Conservation (phyloP, 2,888 invertebrate genomes). For the Lepidonotus clava region DNA sequence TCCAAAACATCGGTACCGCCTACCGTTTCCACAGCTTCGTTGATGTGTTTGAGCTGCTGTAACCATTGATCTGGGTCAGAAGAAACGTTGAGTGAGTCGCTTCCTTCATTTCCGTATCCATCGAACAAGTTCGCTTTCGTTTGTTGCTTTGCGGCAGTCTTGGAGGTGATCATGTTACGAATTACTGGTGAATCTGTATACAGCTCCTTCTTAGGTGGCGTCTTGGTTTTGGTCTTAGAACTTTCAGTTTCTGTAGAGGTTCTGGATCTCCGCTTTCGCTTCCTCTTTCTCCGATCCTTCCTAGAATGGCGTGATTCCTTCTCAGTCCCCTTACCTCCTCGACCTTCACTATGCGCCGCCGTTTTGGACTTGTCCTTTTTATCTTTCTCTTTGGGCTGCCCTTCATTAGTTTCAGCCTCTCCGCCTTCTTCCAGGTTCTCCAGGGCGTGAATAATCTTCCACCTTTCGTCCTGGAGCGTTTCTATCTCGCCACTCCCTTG, state of each 20-base stretch:
- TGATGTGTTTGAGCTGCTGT: not conserved
- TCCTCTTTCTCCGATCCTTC: not conserved
- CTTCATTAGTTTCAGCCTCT: not conserved
- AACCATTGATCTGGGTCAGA: slow-evolving; percentile 15
- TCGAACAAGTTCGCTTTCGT: not conserved
- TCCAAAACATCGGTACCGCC: not conserved
- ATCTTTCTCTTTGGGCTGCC: not conserved
- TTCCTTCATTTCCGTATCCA: not conserved
- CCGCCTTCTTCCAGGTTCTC: not conserved
- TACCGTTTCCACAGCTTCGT: not conserved
- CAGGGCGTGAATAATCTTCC: slow-evolving; percentile 22
- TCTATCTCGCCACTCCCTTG: not conserved
- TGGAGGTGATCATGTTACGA: not conserved
- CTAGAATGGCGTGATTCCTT: not conserved
- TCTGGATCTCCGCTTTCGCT: not conserved
- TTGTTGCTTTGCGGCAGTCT: not conserved
- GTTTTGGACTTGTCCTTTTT: not conserved
- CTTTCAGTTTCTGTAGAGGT: not conserved
- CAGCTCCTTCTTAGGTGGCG: not conserved
- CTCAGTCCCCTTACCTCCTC: not conserved
- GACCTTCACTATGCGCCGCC: not conserved
- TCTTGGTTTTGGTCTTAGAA: not conserved
- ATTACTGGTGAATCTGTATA: slow-evolving; percentile 20
- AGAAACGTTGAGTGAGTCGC: not conserved
- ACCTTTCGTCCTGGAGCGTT: slow-evolving; percentile 13